Evolutionary conservation across 2,113 vertebrate genomes (phyloP).

Genomic region (Cyprinodon brontotheroides): DNA sequence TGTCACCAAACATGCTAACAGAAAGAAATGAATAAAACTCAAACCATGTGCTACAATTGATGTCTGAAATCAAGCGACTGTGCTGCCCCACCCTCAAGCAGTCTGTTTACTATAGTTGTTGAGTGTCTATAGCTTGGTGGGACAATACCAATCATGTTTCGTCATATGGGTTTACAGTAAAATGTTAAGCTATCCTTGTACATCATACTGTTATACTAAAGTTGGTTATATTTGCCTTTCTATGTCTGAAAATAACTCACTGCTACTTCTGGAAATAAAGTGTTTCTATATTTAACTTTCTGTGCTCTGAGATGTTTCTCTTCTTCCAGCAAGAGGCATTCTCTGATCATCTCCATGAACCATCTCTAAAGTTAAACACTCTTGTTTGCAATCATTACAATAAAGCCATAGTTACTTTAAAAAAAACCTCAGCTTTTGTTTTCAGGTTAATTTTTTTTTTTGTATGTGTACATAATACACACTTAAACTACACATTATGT

Average conservation of each 20-base stretch:
- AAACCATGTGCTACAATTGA: slow-evolving; percentile 44
- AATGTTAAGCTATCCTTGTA: slow-evolving; percentile 67
- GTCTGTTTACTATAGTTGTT: slow-evolving; percentile 61
- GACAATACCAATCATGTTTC: slow-evolving; percentile 70
- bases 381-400: not conserved
- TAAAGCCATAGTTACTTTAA: not conserved
- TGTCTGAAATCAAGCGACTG: slow-evolving; percentile 50
- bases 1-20: slow-evolving; percentile 36
- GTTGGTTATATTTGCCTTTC: slow-evolving; percentile 69
- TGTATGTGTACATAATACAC: not conserved
- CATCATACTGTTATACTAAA: slow-evolving; percentile 74
- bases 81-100: slow-evolving; percentile 34
- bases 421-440: not conserved
- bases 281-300: slow-evolving; percentile 76
- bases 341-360: not conserved
- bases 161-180: slow-evolving; percentile 67
- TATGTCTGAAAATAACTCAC: slow-evolving; percentile 73
- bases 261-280: slow-evolving; percentile 77
- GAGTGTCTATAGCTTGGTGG: slow-evolving; percentile 60
- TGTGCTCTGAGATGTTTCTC: slow-evolving; percentile 4
- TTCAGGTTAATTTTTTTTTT: not conserved
- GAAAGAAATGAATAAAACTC: slow-evolving; percentile 33
- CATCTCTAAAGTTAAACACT: too few relatives aligned
- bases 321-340: not conserved
- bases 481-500: not conserved